Conservation (phyloP, 2,888 invertebrate species). For the Clistopyga incitator region DNA sequence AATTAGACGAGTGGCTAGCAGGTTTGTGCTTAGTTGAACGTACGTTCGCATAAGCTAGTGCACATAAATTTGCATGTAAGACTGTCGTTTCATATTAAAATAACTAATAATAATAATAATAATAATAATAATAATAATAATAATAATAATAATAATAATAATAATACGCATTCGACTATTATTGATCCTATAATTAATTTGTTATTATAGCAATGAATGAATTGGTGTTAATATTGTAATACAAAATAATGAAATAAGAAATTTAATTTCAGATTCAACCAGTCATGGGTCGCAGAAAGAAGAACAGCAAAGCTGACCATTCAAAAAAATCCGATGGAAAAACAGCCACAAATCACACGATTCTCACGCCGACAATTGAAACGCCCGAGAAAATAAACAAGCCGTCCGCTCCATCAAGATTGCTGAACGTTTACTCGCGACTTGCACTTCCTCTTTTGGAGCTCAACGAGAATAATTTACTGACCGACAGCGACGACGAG, state of each 20-base stretch:
- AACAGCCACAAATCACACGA: background rate
- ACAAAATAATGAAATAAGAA: background rate
- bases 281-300: slow-evolving; percentile 61
- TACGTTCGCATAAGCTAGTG: background rate
- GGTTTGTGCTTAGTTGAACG: slow-evolving; percentile 4
- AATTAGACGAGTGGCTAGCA: slow-evolving; percentile 45
- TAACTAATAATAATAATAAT: no score
- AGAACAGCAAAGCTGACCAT: slow-evolving; percentile 16
- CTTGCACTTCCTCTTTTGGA: slow-evolving; percentile 57
- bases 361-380: background rate
- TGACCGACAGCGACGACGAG: slow-evolving; percentile 84
- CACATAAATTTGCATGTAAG: background rate
- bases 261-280: background rate
- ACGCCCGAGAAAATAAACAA: slow-evolving; percentile 20
- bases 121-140: no score
- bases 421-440: slow-evolving; percentile 45
- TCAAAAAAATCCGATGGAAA: slow-evolving; percentile 22
- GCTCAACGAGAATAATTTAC: slow-evolving; percentile 62
- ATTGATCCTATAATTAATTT: no score
- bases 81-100: background rate
- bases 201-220: no score
- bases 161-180: no score
- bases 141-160: no score
- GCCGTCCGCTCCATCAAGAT: slow-evolving; percentile 2
- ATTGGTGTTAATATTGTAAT: no score